A percentile compares a stretch with the other conserved stretches of the same genome.
These are phyloP conservation scores for Lacerta viridis DNA, from an alignment of 2,797 vertebrate genomes.

Conservation along the genomic window DNA sequence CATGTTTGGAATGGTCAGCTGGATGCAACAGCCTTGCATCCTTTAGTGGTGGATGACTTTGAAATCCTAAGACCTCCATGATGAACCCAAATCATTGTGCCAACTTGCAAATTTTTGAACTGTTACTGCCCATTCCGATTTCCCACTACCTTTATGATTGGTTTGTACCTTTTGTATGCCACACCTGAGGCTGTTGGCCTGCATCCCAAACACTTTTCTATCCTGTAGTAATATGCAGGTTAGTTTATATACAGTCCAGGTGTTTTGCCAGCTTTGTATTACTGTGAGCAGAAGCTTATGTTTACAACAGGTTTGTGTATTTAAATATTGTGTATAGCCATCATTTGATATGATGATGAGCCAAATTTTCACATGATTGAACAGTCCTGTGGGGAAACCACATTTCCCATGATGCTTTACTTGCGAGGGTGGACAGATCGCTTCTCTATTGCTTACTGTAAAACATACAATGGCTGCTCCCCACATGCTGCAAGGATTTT, in stretches of 20 bases:
- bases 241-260: background rate
- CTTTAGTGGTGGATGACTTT: background rate
- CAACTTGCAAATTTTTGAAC: slow-evolving; percentile 30
- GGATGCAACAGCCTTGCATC: background rate
- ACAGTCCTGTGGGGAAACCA: background rate
- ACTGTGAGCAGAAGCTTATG: background rate
- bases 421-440: no score
- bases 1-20: background rate
- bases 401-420: background rate
- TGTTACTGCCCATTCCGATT: background rate
- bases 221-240: background rate
- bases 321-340: background rate
- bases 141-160: background rate
- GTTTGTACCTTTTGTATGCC: background rate
- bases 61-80: background rate
- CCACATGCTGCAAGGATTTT: background rate
- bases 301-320: background rate
- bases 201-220: slow-evolving; percentile 28
- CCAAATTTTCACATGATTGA: background rate
- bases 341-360: background rate
- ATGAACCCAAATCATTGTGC: background rate
- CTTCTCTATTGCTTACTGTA: no score
- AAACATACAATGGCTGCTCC: no score
- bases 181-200: slow-evolving; percentile 27
- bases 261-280: background rate